Percentiles rank a stretch among this genome's conserved stretches.
Evolutionary conservation across 2,113 vertebrate species (phyloP).

Genomic region (Dinomys branickii): DNA sequence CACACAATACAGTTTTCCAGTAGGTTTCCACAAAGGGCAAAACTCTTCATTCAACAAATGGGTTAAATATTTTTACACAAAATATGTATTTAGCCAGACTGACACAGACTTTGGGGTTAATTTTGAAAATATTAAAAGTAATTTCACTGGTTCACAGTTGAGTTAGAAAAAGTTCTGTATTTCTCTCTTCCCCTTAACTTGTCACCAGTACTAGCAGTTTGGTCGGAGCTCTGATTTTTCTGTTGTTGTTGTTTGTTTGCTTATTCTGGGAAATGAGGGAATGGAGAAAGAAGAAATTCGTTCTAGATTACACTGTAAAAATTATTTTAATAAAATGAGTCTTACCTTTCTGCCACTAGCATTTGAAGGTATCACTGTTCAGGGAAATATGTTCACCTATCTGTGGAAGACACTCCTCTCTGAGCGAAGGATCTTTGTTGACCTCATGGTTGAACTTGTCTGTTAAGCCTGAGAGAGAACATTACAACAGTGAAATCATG

Average conservation of each 20-base stretch:
- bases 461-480: fast-evolving
- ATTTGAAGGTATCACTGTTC: too few relatives aligned
- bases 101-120: not conserved
- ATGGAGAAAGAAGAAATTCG: not conserved
- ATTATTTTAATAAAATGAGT: not conserved
- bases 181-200: not conserved
- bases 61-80: not conserved
- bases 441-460: not conserved
- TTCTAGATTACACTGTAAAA: not conserved
- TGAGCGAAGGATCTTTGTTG: not conserved
- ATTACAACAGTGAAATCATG: not conserved
- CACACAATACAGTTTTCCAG: not conserved
- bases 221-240: not conserved
- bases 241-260: not conserved
- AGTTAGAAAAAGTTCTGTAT: not conserved
- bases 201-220: not conserved
- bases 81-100: not conserved
- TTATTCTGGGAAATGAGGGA: not conserved
- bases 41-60: not conserved
- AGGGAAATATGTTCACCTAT: not conserved
- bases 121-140: conserved; percentile 36
- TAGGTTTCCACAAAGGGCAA: not conserved
- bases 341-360: not conserved
- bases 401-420: not conserved
- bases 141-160: not conserved